A percentile compares a stretch with the other conserved stretches of the same genome.
These are phyloP conservation scores for Chiroxiphia lanceolata DNA, from an alignment of 2,797 vertebrate species.

Conservation along the genomic window DNA sequence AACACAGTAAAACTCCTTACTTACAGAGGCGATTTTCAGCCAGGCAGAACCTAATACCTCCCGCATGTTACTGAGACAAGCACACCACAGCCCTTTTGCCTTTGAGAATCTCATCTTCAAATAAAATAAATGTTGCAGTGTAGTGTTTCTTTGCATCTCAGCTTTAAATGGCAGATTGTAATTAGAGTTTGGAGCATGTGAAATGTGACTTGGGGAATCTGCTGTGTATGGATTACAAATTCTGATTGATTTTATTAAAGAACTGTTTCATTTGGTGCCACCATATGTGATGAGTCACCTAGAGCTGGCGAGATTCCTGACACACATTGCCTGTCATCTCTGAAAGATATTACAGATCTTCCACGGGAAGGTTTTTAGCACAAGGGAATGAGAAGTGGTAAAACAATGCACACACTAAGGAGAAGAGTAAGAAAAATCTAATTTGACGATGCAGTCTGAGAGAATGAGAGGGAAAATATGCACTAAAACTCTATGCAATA, in stretches of 20 bases:
- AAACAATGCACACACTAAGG: background rate
- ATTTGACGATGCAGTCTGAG: background rate
- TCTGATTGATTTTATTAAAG: conserved; percentile 43
- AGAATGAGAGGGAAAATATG: background rate
- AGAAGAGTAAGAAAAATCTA: background rate
- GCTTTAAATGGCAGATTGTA: conserved; percentile 43
- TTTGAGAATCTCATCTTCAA: background rate
- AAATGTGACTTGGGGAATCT: conserved; percentile 51
- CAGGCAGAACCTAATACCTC: background rate
- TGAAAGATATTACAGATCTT: conserved; percentile 10
- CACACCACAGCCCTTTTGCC: background rate
- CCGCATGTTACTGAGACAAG: background rate
- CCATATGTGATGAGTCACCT: conserved; percentile 48
- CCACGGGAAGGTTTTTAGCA: background rate
- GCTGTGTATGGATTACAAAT: background rate
- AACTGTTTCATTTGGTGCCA: conserved; percentile 44
- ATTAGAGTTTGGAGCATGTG: conserved; percentile 43
- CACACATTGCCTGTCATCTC: background rate
- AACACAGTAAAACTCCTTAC: background rate
- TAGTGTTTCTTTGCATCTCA: background rate
- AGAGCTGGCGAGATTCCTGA: conserved; percentile 10
- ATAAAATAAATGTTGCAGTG: background rate
- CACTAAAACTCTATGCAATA: background rate
- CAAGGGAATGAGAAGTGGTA: background rate
- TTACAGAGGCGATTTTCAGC: conserved; percentile 7